These are phyloP conservation scores for Musca vetustissima DNA, from an alignment of 1,140 invertebrate species.

Conservation along the genomic window DNA sequence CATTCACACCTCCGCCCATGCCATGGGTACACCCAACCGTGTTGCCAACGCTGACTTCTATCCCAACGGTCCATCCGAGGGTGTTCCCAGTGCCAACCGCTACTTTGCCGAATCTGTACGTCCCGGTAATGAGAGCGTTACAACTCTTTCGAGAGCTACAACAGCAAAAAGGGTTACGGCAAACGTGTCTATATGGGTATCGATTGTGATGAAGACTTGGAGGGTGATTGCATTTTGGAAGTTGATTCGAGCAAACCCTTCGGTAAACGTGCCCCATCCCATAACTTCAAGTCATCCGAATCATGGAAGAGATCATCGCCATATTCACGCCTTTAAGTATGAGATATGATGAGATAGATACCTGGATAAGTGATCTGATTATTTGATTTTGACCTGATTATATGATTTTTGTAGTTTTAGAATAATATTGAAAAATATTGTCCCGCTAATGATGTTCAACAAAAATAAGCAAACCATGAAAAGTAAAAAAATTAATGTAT, in stretches of 20 bases:
- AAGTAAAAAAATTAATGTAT: no score
- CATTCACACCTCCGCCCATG: conserved; percentile 73
- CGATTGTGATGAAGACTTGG: conserved; percentile 41
- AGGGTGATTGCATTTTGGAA: conserved; percentile 50
- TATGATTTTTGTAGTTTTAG: no score
- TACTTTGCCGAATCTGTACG: conserved; percentile 66
- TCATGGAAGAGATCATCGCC: conserved; percentile 31
- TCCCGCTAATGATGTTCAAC: no score
- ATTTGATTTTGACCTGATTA: no score
- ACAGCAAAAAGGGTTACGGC: conserved; percentile 44
- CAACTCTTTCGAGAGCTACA: conserved; percentile 47
- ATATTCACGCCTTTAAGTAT: background rate
- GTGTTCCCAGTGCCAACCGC: conserved; percentile 62
- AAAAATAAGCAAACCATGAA: no score
- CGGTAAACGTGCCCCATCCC: conserved; percentile 44
- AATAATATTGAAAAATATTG: no score
- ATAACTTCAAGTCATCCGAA: conserved; percentile 35
- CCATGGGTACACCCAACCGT: conserved; percentile 67
- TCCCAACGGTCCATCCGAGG: conserved; percentile 64
- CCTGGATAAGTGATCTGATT: background rate
- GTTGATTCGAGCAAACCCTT: conserved; percentile 49
- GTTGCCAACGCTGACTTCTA: conserved; percentile 78
- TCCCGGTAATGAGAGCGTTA: conserved; percentile 51
- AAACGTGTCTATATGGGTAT: conserved; percentile 51
- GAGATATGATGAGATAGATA: no score